Base-by-base conservation (phyloP, 92 coral and sea anemone species). In the Palythoa heliodiscus region DNA sequence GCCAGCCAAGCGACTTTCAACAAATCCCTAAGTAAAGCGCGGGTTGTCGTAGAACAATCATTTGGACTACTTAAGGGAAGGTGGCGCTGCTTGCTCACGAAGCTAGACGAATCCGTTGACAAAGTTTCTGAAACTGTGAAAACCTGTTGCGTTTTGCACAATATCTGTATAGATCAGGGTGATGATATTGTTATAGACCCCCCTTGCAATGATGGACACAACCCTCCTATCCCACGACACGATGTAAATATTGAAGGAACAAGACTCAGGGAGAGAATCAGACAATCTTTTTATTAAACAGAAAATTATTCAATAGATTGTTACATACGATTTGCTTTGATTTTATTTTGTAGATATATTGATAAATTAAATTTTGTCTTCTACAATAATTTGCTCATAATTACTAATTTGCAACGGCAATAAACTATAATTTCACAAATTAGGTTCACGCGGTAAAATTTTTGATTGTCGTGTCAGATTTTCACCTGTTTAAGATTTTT, bases 301-400 rank as follows among this genome's bases (percentile, higher is more conserved):
- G 3, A n/a, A n/a, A n/a, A 64, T n/a, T 25, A 64, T 64, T 22
- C 70, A 64, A n/a, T 64, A n/a, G 23, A 64, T 64, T 64, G 7
- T 20, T n/a, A 64, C 70, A 64, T 64, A 64, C 70, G 2, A 20
- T 61, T 61, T 20, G 70, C 70, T 64, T 64, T 20, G 70, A 64
- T 64, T 64, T 64, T 64, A n/a, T n/a, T 64, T 64, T 64, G 70
- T n/a, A 64, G 23, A 64, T n/a, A 64, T 64, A 64, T n/a, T 64
- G 11, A 64, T 64, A 4, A 43, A 3, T n/a, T 64, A 64, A 64
- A 64, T 64, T 64, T 64, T n/a, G 70, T n/a, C 70, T n/a, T n/a
- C 29, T 6, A 64, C 29, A 22, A 61, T 64, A 25, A 64, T 64
- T 64, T 64, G 7, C 29, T 24, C 35, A 64, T 64, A n/a, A 64